Percentiles rank a stretch among this genome's conserved stretches.
These are phyloP conservation scores for Pyrrhia umbra DNA, from an alignment of 2,888 invertebrate genomes.

Conservation along the genomic window DNA sequence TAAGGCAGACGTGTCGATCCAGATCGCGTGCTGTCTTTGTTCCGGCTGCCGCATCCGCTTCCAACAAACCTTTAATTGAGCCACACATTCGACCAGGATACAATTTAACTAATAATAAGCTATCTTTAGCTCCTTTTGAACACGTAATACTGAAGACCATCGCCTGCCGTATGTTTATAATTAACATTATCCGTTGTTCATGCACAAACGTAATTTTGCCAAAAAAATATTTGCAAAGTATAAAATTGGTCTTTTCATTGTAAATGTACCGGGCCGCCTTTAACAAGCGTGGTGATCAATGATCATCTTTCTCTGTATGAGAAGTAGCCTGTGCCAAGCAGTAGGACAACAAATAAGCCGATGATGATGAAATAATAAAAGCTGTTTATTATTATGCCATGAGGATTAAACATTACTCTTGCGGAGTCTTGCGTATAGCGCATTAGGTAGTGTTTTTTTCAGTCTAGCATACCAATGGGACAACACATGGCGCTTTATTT, in stretches of 20 bases:
- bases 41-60: slow-evolving; percentile 79
- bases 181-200: slow-evolving; percentile 20
- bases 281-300: too few relatives aligned
- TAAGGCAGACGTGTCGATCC: slow-evolving; percentile 79
- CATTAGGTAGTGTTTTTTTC: too few relatives aligned
- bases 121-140: slow-evolving; percentile 64
- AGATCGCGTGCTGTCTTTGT: slow-evolving; percentile 87
- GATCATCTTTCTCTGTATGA: too few relatives aligned
- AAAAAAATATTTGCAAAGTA: not conserved
- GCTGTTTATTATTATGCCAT: too few relatives aligned
- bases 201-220: slow-evolving; percentile 11
- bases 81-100: slow-evolving; percentile 75
- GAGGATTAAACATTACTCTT: too few relatives aligned
- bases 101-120: slow-evolving; percentile 82
- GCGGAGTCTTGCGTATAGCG: too few relatives aligned
- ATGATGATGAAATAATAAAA: too few relatives aligned
- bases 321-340: too few relatives aligned
- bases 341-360: too few relatives aligned
- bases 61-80: slow-evolving; percentile 81
- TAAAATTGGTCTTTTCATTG: not conserved
- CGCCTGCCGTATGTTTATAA: slow-evolving; percentile 75
- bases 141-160: slow-evolving; percentile 41
- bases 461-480: too few relatives aligned
- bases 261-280: not conserved
- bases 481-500: too few relatives aligned